Conservation (phyloP, 2,113 vertebrate species). For the Turdus rufiventris region DNA sequence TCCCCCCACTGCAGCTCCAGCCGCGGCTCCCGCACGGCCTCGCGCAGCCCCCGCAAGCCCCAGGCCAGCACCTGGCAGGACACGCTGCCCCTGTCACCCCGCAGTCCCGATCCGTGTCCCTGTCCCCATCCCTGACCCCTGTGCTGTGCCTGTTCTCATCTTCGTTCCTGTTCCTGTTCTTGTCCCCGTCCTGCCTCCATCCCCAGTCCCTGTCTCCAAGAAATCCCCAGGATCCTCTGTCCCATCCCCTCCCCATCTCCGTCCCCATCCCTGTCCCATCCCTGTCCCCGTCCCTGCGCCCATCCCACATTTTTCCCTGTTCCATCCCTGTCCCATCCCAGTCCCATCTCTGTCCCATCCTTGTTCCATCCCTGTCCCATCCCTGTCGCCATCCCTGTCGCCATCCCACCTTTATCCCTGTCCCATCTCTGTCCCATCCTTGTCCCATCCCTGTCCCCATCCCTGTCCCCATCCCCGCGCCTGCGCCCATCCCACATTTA, state of each 20-base stretch:
- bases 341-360: no score
- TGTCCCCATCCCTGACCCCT: not conserved
- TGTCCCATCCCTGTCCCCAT: not conserved
- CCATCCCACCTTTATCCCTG: no score
- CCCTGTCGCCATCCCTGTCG: not conserved
- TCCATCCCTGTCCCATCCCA: not conserved
- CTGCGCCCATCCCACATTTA: not conserved
- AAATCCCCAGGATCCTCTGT: not conserved
- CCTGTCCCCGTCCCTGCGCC: no score
- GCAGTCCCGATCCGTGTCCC: not conserved
- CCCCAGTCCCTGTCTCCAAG: not conserved
- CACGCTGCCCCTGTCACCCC: not conserved
- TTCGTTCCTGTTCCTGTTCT: not conserved
- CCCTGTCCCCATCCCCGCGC: no score
- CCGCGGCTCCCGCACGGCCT: not conserved
- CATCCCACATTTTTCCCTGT: no score
- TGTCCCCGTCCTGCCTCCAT: not conserved
- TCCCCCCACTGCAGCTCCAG: constrained; percentile 69
- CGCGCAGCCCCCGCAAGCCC: constrained; percentile 70
- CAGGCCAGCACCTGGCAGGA: constrained; percentile 65
- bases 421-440: not conserved
- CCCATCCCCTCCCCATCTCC: no score
- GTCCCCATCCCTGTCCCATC: not conserved
- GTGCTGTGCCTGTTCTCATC: not conserved
- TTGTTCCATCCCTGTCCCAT: no score